Evolutionary conservation across 2,113 vertebrate genomes (phyloP).

Genomic region (Anthoscopus minutus): DNA sequence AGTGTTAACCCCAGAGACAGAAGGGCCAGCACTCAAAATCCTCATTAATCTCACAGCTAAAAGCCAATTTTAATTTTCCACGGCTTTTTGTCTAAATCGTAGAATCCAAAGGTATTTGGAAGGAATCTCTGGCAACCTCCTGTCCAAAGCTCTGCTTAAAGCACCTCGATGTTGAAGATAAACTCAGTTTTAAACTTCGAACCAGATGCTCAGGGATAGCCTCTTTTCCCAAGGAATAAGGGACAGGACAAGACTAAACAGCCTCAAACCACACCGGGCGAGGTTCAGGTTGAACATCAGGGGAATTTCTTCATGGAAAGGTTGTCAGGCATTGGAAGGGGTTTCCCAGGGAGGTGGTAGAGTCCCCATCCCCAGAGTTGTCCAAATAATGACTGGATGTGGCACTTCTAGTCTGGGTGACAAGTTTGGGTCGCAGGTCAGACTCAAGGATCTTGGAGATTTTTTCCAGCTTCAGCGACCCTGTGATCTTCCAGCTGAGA

Average conservation of each 20-base stretch:
- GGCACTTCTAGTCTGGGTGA: not conserved
- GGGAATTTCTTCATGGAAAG: not conserved
- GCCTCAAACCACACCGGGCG: not conserved
- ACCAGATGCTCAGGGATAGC: not conserved
- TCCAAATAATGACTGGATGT: accelerated
- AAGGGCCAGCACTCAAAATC: not conserved
- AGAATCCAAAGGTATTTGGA: not conserved
- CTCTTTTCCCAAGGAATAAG: not conserved
- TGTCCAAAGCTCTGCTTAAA: not conserved
- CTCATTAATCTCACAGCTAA: not conserved
- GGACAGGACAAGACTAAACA: accelerated
- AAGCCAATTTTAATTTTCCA: not conserved
- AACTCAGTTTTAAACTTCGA: not conserved
- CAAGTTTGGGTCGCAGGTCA: not conserved
- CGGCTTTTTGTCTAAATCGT: accelerated
- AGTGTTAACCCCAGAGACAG: not conserved
- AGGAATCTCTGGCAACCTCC: not conserved
- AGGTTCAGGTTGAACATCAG: not conserved
- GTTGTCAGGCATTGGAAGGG: not conserved
- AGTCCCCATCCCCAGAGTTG: not conserved
- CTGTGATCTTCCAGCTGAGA: not conserved
- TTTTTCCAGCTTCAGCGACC: not conserved
- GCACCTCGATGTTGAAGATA: accelerated
- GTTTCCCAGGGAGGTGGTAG: not conserved
- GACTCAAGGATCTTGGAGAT: accelerated